Percentiles rank a stretch among this genome's conserved stretches.
Evolutionary conservation across 1,140 invertebrate genomes (phyloP).

Genomic region (Drosophila pandora): DNA sequence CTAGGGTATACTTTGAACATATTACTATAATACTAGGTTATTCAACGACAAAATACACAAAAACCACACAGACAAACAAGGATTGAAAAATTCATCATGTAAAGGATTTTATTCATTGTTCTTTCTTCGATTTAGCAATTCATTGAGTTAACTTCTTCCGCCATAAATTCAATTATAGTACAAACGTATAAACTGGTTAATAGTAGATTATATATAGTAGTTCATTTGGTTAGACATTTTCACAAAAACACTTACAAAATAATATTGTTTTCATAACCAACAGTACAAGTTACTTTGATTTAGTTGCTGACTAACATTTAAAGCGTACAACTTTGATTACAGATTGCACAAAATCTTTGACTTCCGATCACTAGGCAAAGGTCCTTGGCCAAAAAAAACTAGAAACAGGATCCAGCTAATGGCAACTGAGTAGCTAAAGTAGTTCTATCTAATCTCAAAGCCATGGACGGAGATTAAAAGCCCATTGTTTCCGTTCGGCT

Average conservation of each 20-base stretch:
- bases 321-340: constrained; percentile 66
- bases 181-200: constrained; percentile 76
- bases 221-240: constrained; percentile 75
- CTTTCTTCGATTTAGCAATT: constrained; percentile 28
- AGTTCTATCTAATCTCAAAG: constrained; percentile 19
- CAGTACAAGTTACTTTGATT: constrained; percentile 53
- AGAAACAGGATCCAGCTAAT: background rate
- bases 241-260: constrained; percentile 76
- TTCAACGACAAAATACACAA: constrained; percentile 40
- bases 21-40: constrained; percentile 4
- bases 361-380: constrained; percentile 40
- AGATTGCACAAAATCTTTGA: constrained; percentile 56
- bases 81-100: constrained; percentile 51
- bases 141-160: constrained; percentile 21
- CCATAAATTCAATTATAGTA: constrained; percentile 53
- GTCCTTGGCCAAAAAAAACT: constrained; percentile 25
- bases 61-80: constrained; percentile 52
- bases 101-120: constrained; percentile 48
- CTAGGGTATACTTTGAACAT: constrained; percentile 20
- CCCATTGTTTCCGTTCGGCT: constrained; percentile 25
- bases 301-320: constrained; percentile 69
- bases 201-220: constrained; percentile 53
- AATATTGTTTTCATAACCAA: constrained; percentile 34
- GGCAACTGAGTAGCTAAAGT: background rate
- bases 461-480: constrained; percentile 69